Conservation (phyloP, 37 sponge, comb jelly and placozoan species). For the Lycopodina hypogea region DNA sequence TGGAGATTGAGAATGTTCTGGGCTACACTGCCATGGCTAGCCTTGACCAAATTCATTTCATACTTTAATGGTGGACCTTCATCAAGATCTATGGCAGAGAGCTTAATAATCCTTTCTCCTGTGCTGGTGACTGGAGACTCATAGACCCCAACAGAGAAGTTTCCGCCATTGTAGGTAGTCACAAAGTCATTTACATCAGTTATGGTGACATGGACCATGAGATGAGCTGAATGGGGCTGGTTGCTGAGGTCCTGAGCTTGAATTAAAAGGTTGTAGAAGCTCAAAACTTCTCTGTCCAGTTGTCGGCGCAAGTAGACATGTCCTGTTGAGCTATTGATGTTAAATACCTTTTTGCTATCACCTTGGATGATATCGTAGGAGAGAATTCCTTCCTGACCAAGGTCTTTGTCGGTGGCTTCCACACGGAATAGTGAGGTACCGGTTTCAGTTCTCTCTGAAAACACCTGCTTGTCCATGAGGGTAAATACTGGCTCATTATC, state of each 20-base stretch:
- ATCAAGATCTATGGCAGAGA: constrained; percentile 60
- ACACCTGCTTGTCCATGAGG: neutral
- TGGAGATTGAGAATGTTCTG: neutral
- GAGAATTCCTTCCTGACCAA: constrained; percentile 35
- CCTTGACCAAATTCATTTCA: constrained; percentile 7
- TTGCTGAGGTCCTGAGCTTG: constrained; percentile 45
- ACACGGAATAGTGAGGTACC: constrained; percentile 28
- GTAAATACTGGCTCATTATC: constrained; percentile 34
- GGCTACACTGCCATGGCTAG: neutral
- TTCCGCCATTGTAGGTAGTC: constrained; percentile 39
- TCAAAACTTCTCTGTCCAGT: constrained; percentile 42
- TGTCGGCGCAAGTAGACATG: constrained; percentile 6
- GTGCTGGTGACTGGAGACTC: constrained; percentile 24
- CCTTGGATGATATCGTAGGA: constrained; percentile 37
- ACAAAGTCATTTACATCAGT: constrained; percentile 63
- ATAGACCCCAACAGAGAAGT: constrained; percentile 46
- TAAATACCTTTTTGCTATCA: constrained; percentile 20
- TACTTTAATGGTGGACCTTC: constrained; percentile 18
- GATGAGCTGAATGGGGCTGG: neutral
- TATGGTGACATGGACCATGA: constrained; percentile 19
- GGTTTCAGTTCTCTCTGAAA: constrained; percentile 10
- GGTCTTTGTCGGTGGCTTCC: constrained; percentile 57
- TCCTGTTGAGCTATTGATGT: constrained; percentile 41
- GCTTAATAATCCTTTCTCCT: constrained; percentile 32
- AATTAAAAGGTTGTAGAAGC: constrained; percentile 41